Conservation (phyloP, 2,888 invertebrate species). For the Cerastoderma edule region DNA sequence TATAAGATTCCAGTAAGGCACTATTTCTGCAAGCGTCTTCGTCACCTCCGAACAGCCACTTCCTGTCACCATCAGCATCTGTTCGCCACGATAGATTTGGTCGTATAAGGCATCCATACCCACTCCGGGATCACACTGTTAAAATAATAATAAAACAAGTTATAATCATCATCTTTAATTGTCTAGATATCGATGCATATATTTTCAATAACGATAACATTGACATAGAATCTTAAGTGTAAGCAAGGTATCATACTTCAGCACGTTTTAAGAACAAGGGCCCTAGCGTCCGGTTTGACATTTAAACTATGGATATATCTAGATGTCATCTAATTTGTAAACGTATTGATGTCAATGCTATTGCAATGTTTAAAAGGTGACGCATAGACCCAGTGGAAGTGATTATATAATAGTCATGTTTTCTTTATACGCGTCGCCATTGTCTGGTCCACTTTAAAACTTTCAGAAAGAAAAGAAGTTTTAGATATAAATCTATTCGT, state of each 20-base stretch:
- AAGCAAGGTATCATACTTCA: background rate
- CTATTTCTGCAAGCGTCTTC: conserved; percentile 94
- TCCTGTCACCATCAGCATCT: conserved; percentile 89
- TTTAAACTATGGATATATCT: background rate
- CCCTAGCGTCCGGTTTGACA: background rate
- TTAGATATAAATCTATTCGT: no score
- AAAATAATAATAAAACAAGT: conserved; percentile 63
- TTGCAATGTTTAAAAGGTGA: no score
- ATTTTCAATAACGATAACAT: background rate
- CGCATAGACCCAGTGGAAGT: no score
- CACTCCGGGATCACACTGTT: conserved; percentile 95
- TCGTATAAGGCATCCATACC: conserved; percentile 96
- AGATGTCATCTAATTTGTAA: no score
- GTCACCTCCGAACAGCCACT: conserved; percentile 96
- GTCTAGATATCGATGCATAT: background rate
- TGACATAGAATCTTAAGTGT: background rate
- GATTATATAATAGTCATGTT: no score
- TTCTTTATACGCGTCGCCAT: no score
- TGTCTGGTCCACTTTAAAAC: no score
- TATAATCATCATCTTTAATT: no score
- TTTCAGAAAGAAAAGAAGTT: no score
- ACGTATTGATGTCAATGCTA: no score
- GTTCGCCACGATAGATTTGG: conserved; percentile 91
- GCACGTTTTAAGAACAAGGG: background rate
- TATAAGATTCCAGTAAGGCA: conserved; percentile 96